These are phyloP conservation scores for Molossus alvarezi DNA, from an alignment of 2,797 vertebrate species.

Conservation along the genomic window DNA sequence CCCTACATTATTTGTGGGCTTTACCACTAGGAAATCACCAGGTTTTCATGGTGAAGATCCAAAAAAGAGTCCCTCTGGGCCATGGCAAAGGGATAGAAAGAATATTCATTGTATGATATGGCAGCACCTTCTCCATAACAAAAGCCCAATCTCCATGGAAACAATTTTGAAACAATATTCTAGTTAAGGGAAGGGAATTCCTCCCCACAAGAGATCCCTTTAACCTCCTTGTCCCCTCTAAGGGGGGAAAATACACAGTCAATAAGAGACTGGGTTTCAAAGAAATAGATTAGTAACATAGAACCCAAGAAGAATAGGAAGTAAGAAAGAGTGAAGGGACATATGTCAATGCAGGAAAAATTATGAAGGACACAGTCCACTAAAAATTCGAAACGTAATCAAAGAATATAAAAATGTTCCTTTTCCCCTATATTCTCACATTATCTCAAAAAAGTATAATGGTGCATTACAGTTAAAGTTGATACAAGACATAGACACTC, in stretches of 20 bases:
- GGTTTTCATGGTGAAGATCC: not conserved
- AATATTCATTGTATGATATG: not conserved
- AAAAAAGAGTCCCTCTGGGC: not conserved
- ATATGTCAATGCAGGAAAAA: not conserved
- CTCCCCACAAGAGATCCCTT: not conserved
- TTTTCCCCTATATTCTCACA: not conserved
- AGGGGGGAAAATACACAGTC: not conserved
- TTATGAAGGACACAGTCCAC: not conserved
- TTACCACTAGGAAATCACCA: not conserved
- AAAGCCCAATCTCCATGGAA: not conserved
- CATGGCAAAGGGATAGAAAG: not conserved
- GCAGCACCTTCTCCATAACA: not conserved
- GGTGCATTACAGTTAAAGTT: not conserved
- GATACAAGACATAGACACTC: not conserved
- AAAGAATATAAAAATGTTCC: not conserved
- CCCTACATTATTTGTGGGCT: not conserved
- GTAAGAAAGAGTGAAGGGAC: not conserved
- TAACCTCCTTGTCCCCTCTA: not conserved
- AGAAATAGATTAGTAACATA: not conserved
- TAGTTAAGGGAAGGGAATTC: not conserved
- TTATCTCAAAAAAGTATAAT: not conserved
- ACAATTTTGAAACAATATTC: not conserved
- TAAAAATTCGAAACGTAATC: not conserved
- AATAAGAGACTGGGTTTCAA: not conserved
- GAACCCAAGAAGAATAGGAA: not conserved